Percentiles rank a stretch among this genome's conserved stretches.
These are phyloP conservation scores for Drosophila hydei DNA, from an alignment of 1,140 invertebrate genomes.

Conservation along the genomic window DNA sequence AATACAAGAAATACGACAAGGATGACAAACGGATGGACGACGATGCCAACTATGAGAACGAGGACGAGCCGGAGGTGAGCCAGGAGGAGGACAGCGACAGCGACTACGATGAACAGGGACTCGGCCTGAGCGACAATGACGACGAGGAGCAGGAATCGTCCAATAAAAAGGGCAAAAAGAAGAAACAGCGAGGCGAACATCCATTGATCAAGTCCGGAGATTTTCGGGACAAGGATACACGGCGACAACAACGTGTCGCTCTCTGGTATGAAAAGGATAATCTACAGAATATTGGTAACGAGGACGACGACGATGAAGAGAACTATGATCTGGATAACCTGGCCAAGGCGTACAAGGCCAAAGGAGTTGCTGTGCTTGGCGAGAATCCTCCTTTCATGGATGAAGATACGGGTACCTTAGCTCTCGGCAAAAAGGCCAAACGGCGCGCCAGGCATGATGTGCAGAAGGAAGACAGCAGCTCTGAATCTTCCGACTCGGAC, in stretches of 20 bases:
- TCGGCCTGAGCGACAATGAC: slow-evolving; percentile 85
- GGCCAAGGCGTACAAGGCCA: slow-evolving; percentile 89
- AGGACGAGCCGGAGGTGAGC: slow-evolving; percentile 86
- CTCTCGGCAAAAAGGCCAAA: slow-evolving; percentile 77
- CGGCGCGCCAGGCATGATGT: slow-evolving; percentile 70
- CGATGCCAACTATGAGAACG: slow-evolving; percentile 89
- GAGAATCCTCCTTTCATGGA: slow-evolving; percentile 35
- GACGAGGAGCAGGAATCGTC: slow-evolving; percentile 78
- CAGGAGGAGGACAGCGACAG: slow-evolving; percentile 70
- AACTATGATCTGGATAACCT: slow-evolving; percentile 94
- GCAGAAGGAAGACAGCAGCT: slow-evolving; percentile 54
- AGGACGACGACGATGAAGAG: slow-evolving; percentile 93
- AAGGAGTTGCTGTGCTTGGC: slow-evolving; percentile 85
- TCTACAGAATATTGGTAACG: slow-evolving; percentile 92
- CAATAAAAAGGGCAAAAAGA: slow-evolving; percentile 78
- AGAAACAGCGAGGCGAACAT: slow-evolving; percentile 85
- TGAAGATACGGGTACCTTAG: slow-evolving; percentile 1
- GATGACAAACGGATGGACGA: slow-evolving; percentile 89
- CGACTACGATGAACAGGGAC: slow-evolving; percentile 86
- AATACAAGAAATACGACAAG: slow-evolving; percentile 87
- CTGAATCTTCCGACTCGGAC: slow-evolving; percentile 83
- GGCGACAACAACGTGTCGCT: slow-evolving; percentile 90
- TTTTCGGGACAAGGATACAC: slow-evolving; percentile 88
- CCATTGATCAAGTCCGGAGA: slow-evolving; percentile 94
- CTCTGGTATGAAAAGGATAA: slow-evolving; percentile 96